phyloP scores from a whole-genome alignment of 1,140 invertebrate genomes.

The Cardiocondyla obscurior region DNA sequence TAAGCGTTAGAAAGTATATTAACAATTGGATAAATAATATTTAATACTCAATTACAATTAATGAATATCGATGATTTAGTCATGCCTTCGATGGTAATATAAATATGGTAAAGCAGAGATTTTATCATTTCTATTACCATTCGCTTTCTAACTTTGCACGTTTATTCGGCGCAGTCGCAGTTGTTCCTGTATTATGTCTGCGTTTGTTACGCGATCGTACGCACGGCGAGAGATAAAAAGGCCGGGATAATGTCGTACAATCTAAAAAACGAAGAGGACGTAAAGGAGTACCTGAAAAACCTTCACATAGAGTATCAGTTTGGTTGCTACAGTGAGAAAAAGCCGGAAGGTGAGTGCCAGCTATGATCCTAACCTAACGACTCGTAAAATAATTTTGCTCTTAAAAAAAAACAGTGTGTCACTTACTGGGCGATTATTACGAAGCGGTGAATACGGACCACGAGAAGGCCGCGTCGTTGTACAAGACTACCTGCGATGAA shows the following conservation, averaged over 20 bases:
- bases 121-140: no score
- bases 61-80: no score
- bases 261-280: slow-evolving; percentile 93
- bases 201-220: neutral
- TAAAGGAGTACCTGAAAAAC: slow-evolving; percentile 94
- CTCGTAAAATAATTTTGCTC: slow-evolving; percentile 29
- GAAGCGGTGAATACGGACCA: slow-evolving; percentile 92
- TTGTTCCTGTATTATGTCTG: no score
- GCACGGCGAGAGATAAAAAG: neutral
- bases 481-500: slow-evolving; percentile 93
- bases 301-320: slow-evolving; percentile 96
- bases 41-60: no score
- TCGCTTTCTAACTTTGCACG: no score
- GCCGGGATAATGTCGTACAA: slow-evolving; percentile 85
- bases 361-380: slow-evolving; percentile 59
- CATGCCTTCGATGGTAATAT: no score
- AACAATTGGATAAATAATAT: no score
- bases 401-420: slow-evolving; percentile 90
- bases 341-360: slow-evolving; percentile 87
- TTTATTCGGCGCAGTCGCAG: no score
- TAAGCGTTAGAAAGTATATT: no score
- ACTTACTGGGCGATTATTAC: slow-evolving; percentile 94
- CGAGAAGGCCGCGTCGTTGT: slow-evolving; percentile 90
- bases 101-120: no score
- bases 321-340: slow-evolving; percentile 93